Conservation (phyloP, 1,140 invertebrate species). For the Aricia agestis region DNA sequence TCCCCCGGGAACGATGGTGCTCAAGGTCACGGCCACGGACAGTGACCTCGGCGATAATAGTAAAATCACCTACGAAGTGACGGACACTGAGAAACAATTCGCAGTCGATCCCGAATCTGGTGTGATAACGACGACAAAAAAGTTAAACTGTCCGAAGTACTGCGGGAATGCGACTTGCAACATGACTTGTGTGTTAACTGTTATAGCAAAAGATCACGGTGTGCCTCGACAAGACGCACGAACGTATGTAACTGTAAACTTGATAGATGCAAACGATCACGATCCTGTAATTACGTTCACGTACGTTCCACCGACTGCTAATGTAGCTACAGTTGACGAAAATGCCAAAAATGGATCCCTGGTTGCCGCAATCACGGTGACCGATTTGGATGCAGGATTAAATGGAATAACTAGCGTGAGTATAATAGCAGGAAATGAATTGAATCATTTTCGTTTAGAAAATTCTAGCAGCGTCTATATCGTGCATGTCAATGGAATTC, state of each 20-base stretch:
- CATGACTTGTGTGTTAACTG: slow-evolving; percentile 95
- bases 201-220: slow-evolving; percentile 95
- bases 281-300: slow-evolving; percentile 94
- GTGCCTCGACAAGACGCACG: slow-evolving; percentile 92
- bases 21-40: slow-evolving; percentile 94
- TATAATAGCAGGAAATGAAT: slow-evolving; percentile 92
- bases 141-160: slow-evolving; percentile 85
- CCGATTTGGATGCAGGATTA: slow-evolving; percentile 91
- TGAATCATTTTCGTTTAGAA: slow-evolving; percentile 91
- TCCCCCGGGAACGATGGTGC: slow-evolving; percentile 88
- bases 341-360: slow-evolving; percentile 92
- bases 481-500: slow-evolving; percentile 91
- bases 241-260: slow-evolving; percentile 95
- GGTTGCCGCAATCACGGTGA: slow-evolving; percentile 94
- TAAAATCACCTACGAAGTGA: slow-evolving; percentile 92
- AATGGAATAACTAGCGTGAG: slow-evolving; percentile 92
- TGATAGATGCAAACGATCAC: slow-evolving; percentile 96
- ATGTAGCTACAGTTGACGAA: slow-evolving; percentile 94
- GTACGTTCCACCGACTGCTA: slow-evolving; percentile 89
- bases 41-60: slow-evolving; percentile 94
- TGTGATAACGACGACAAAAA: slow-evolving; percentile 87
- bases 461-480: slow-evolving; percentile 91
- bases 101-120: slow-evolving; percentile 92
- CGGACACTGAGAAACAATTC: slow-evolving; percentile 90
- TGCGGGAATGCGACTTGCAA: slow-evolving; percentile 80